Conservation (phyloP, 2,113 vertebrate genomes). For the Oreochromis tanganicae region DNA sequence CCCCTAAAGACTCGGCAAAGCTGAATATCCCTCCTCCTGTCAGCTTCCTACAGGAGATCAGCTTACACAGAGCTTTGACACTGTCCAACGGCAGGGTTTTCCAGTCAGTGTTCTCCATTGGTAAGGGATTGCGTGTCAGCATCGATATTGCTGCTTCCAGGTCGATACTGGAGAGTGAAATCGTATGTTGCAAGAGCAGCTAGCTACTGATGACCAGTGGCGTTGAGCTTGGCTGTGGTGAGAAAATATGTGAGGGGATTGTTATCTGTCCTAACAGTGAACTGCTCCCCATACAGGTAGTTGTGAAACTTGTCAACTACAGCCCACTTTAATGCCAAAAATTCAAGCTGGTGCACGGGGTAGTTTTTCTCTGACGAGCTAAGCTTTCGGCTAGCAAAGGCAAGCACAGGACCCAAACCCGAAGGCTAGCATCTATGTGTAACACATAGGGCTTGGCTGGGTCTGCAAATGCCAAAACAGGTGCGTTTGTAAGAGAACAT, state of each 20-base stretch:
- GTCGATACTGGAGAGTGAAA: background rate
- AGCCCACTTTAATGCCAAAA: background rate
- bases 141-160: background rate
- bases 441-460: background rate
- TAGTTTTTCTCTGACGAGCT: background rate
- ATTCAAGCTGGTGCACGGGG: background rate
- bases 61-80: background rate
- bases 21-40: background rate
- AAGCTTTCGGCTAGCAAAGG: background rate
- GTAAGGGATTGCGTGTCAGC: rapidly evolving
- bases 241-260: background rate
- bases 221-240: background rate
- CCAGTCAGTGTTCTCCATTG: background rate
- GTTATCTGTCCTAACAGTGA: background rate
- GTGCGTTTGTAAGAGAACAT: background rate
- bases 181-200: background rate
- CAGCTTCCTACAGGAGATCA: background rate
- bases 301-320: background rate
- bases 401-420: background rate
- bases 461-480: background rate
- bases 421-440: background rate
- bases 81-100: background rate
- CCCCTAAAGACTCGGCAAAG: background rate
- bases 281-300: background rate
- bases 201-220: background rate